phyloP scores from a whole-genome alignment of 1,140 invertebrate genomes.

The Tetragnatha versicolor region DNA sequence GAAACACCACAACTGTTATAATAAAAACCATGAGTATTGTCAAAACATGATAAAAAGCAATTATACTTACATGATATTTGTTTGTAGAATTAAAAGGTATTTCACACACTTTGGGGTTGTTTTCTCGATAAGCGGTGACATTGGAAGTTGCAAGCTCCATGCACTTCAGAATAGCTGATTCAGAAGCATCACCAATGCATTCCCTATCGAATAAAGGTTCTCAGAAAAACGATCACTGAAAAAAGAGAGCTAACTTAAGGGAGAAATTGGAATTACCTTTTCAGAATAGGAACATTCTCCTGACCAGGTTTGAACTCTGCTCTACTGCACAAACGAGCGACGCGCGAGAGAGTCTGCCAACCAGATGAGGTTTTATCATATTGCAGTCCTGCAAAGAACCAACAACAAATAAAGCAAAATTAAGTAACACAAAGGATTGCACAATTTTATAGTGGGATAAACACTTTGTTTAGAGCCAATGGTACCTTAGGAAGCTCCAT shows the following conservation, averaged over 20 bases:
- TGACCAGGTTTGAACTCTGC: constrained; percentile 61
- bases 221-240: no score
- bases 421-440: not conserved
- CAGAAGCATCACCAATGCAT: constrained; percentile 62
- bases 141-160: constrained; percentile 61
- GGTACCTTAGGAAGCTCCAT: no score
- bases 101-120: constrained; percentile 62
- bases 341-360: constrained; percentile 59
- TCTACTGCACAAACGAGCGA: constrained; percentile 60
- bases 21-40: no score
- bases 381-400: constrained; percentile 70
- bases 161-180: constrained; percentile 63
- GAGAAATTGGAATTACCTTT: constrained; percentile 69
- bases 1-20: no score
- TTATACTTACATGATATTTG: constrained; percentile 67
- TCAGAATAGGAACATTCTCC: constrained; percentile 71
- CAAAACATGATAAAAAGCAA: no score
- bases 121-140: constrained; percentile 57
- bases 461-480: not conserved
- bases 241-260: no score
- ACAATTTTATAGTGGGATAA: not conserved
- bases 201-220: constrained; percentile 68
- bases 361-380: constrained; percentile 78
- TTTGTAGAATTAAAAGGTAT: constrained; percentile 68
- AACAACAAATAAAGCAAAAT: not conserved